Base-by-base conservation (phyloP, 2,113 vertebrate genomes). In the Podiceps cristatus region DNA sequence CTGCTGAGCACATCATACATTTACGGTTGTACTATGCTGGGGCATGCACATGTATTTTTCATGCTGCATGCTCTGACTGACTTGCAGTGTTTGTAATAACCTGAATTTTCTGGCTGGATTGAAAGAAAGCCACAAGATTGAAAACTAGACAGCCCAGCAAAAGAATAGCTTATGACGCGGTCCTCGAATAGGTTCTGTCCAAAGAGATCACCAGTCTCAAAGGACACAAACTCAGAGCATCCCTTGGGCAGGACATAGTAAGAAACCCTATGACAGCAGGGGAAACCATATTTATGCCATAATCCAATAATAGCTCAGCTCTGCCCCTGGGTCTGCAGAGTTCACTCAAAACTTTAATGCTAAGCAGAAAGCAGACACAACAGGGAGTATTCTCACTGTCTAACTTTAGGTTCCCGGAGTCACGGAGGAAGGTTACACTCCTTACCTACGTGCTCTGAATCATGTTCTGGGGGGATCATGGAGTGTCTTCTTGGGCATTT, bases 41-140 rank as follows among this genome's bases (percentile, higher is more conserved):
- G 49, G 7, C 60, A 85, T 20, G 50, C 49, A 40, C 84, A 64
- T 88, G 27, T 82, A 60, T 93, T 96, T 95, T 93, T 95, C 77
- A 88, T 94, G 40, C 66, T 87, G 44, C 49, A 60, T 2, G 1
- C 14, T 72, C 81, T 77, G 52, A 64, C 52, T 87, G 47, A 64
- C 27, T 95, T 42, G 31, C 47, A 90, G 3, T 42, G 45, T 50
- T 87, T 84, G 40, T 60, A 95, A 59, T 27, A 87, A 10, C 25
- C 47, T 89, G 56, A 59, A 75, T 58, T 90, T 93, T 81, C 73
- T 84, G 31, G 2, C 10, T 63, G 71, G 33, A 49, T 6, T 76
- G 69, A 95, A 91, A 87, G 29, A 90, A 94, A 87, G 13, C 16
- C 58, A 49, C 33, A 60, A 40, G 7, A 78, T 3, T 7, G 49